A percentile compares a stretch with the other conserved stretches of the same genome.
Evolutionary conservation across 2,113 vertebrate genomes (phyloP).

Genomic region (Manacus vitellinus): DNA sequence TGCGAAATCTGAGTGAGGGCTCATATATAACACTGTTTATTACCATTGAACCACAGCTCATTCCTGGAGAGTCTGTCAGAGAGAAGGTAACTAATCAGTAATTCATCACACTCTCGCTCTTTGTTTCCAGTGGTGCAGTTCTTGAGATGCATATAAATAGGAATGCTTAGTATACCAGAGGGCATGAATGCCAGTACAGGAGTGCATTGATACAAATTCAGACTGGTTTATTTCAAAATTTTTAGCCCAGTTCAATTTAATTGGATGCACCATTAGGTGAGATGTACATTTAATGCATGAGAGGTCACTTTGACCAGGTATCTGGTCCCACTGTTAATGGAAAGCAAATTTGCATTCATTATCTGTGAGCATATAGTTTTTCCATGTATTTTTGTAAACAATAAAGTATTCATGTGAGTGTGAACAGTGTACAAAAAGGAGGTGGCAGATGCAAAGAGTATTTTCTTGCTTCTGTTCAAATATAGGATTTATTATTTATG

Average conservation of each 20-base stretch:
- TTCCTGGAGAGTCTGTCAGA: slow-evolving; percentile 88
- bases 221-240: not conserved
- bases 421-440: not conserved
- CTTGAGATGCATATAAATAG: not conserved
- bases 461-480: not conserved
- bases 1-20: slow-evolving; percentile 82
- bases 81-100: slow-evolving; percentile 82
- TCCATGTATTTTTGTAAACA: not conserved
- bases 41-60: slow-evolving; percentile 91
- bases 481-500: not conserved
- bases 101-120: not conserved
- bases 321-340: not conserved
- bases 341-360: not conserved
- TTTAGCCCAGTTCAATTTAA: not conserved
- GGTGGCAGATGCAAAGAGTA: not conserved
- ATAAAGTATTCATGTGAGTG: not conserved
- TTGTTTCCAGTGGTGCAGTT: not conserved
- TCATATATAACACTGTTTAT: slow-evolving; percentile 93
- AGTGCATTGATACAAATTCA: not conserved
- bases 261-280: not conserved
- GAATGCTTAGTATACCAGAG: not conserved
- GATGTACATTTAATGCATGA: not conserved
- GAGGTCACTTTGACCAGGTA: not conserved
- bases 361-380: not conserved
- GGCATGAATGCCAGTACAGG: not conserved